Base-by-base conservation (phyloP, 2,113 vertebrate species). In the Leptobrachium leishanense region DNA sequence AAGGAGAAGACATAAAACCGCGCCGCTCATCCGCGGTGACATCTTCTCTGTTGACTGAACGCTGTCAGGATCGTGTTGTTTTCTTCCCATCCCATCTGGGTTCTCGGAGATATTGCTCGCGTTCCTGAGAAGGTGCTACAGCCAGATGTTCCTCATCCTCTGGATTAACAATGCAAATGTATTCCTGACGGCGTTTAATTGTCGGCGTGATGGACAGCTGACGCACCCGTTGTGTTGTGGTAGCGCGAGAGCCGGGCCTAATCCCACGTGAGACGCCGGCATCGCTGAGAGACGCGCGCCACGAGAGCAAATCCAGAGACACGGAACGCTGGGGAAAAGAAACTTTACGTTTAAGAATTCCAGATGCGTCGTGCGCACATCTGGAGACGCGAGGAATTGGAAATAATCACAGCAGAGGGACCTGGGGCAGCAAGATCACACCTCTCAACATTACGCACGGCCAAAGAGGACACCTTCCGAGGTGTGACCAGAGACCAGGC, bases 101-200 rank as follows among this genome's bases (percentile, higher is more conserved):
- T 12, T 79, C 75, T 85, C 88, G 86, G 86, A 90, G 86, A 87
- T 85, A 82, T 82, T 81, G 82, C 83, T 87, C 82, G 50, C 13
- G 72, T 41, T 15, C 85, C 86, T 87, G 87, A 87, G 89, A 89
- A 89, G 89, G 87, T 82, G 12, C 83, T 81, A 3, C 43, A 78
- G 85, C 87, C 92, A 93, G 92, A 92, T 93, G 92, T 93, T 93
- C 84, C 77, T 77, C 88, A 82, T 84, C 85, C 88, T 76, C 40
- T 39, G 71, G 79, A 85, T 91, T 88, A 92, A 88, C 89, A 83
- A 92, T 93, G 92, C 89, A 92, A 91, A 93, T 93, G 89, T 92
- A 91, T 91, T 91, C 91, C 90, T 93, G 91, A 92, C 92, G 90
- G 87, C 85, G 83, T 92, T 91, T 93, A 89, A 91, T 92, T 91